Evolutionary conservation across 2,797 vertebrate genomes (phyloP), one percentile per base, ranked within the genome.

Genomic region (Dromococcyx pavoninus): DNA sequence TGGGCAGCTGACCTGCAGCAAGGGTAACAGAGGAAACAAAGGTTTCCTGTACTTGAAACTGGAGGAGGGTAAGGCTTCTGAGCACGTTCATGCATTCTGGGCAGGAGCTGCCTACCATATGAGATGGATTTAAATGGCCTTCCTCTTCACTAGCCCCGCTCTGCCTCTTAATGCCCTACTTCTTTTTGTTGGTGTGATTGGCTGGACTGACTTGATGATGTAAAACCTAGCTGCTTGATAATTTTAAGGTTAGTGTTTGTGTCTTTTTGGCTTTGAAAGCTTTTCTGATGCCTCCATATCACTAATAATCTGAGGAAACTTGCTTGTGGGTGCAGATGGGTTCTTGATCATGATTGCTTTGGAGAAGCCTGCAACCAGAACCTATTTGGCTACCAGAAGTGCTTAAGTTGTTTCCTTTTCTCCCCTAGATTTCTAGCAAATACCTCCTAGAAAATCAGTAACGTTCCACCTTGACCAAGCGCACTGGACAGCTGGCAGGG

Each of bases 1-100:
- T 88, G 92, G 91, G 91, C 88, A 94, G 70, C 87, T 92, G 92
- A 89, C 93, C 78, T 91, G 33, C 81, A 74, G 65, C 33, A 41
- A 43, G 91, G 72, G 17, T 91, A 91, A 67, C 2, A 10, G 90
- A 81, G 60, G 91, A 90, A 95, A 67, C 17, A 51, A 48, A 89
- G 61, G 48, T 72, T 79, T 64, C 86, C 53, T 80, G 74, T 82
- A 3, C 83, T 67, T 67, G 39, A 67, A 89, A 74, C 66, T 72
- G 57, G 61, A 86, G 73, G 44, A 82, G 56, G 66, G 27, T 39
- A 82, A 48, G 33, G 88, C 53, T 92, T 67, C 35, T 82, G 69
- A 85, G 28, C 25, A 5, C 51, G 43, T 93, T 87, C 60, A 28
- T 87, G 50, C 10, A 17, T 91, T 21, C 43, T 44, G 48, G 57